phyloP scores from a whole-genome alignment of 2,888 invertebrate genomes.

The Andrena flavipes region DNA sequence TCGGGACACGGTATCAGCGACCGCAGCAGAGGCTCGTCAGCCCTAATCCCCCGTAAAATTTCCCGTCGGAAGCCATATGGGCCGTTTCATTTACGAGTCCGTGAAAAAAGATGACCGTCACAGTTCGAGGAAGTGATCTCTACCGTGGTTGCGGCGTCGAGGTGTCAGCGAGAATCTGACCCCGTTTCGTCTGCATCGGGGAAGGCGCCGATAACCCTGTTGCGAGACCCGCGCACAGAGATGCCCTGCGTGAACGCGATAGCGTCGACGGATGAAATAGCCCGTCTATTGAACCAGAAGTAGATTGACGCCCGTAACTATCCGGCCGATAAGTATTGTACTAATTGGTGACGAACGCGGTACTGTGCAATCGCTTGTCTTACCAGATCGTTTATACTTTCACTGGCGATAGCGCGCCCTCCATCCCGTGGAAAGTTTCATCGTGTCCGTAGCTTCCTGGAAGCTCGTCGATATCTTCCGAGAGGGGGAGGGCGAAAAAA shows the following conservation, averaged over 20 bases:
- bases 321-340: slow-evolving; percentile 50
- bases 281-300: slow-evolving; percentile 42
- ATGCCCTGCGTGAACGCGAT: slow-evolving; percentile 49
- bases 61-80: slow-evolving; percentile 19
- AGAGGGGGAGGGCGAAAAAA: background rate
- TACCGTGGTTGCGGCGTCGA: slow-evolving; percentile 9
- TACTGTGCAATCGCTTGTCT: slow-evolving; percentile 35
- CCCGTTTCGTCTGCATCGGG: slow-evolving; percentile 27
- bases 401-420: slow-evolving; percentile 38
- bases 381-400: slow-evolving; percentile 42
- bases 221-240: slow-evolving; percentile 22
- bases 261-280: slow-evolving; percentile 34
- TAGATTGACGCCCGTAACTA: slow-evolving; percentile 30
- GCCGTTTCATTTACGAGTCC: background rate
- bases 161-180: slow-evolving; percentile 41
- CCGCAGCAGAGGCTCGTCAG: background rate
- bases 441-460: background rate
- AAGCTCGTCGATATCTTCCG: background rate
- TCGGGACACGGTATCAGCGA: background rate
- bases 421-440: slow-evolving; percentile 34
- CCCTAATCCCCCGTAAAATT: background rate
- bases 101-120: slow-evolving; percentile 5
- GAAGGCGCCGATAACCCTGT: slow-evolving; percentile 58
- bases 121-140: slow-evolving; percentile 26
- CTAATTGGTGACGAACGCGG: slow-evolving; percentile 55